Evolutionary conservation across 2,797 vertebrate species (phyloP).

Genomic region (Enteromius unitaeniatus): DNA sequence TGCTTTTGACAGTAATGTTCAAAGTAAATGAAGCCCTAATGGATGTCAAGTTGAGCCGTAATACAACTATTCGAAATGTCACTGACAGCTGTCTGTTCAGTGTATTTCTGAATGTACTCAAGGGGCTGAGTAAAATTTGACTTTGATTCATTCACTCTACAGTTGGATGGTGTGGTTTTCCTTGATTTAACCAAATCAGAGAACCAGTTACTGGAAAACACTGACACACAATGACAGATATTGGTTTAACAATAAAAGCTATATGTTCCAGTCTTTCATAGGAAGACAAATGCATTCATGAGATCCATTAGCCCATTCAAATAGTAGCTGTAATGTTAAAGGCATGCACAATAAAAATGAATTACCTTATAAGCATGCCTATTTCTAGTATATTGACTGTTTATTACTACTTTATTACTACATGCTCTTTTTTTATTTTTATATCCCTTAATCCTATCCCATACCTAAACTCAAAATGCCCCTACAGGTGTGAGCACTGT

Average conservation of each 20-base stretch:
- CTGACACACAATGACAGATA: background rate
- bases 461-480: too few species aligned
- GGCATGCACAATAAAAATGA: background rate
- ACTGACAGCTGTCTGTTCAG: slow-evolving; percentile 43
- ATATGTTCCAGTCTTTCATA: background rate
- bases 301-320: background rate
- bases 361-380: too few species aligned
- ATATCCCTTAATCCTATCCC: too few species aligned
- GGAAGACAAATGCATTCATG: background rate
- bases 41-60: slow-evolving; percentile 25
- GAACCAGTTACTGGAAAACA: slow-evolving; percentile 25
- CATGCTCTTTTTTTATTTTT: too few species aligned
- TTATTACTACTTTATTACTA: too few species aligned
- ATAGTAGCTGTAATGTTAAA: background rate
- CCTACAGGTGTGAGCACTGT: too few species aligned
- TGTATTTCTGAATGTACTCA: slow-evolving; percentile 34
- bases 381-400: too few species aligned
- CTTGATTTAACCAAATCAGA: slow-evolving; percentile 23
- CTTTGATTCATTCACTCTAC: slow-evolving; percentile 16
- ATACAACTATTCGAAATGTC: slow-evolving; percentile 9
- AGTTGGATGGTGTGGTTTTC: background rate
- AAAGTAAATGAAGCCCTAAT: slow-evolving; percentile 32
- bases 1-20: slow-evolving; percentile 15
- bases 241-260: background rate
- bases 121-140: background rate